A percentile compares a stretch with the other conserved stretches of the same genome.
These are phyloP conservation scores for Hoplodrina ambigua DNA, from an alignment of 2,888 invertebrate species.

Conservation along the genomic window DNA sequence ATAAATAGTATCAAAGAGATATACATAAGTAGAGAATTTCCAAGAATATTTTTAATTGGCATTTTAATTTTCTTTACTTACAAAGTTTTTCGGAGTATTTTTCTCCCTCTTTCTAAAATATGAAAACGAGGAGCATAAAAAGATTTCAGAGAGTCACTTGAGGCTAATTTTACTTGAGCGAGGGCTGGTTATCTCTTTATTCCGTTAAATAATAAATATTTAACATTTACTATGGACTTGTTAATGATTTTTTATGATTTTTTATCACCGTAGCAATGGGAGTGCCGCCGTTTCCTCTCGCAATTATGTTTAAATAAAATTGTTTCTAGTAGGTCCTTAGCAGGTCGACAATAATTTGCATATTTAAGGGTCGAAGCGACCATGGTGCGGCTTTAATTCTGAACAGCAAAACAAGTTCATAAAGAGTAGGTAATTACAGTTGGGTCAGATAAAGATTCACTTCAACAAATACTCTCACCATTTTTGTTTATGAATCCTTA, in stretches of 20 bases:
- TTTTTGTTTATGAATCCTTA: conserved; percentile 9
- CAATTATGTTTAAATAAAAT: conserved; percentile 23
- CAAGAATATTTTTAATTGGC: background rate
- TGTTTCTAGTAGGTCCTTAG: conserved; percentile 28
- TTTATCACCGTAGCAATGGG: conserved; percentile 6
- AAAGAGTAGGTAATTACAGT: conserved; percentile 8
- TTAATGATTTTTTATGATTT: conserved; percentile 23
- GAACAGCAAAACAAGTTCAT: conserved; percentile 2
- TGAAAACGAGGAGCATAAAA: background rate
- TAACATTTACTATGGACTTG: conserved; percentile 10
- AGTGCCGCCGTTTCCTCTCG: conserved; percentile 1
- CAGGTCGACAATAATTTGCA: conserved; percentile 32
- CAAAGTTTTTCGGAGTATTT: background rate
- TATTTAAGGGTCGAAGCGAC: conserved; percentile 15
- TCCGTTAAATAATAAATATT: conserved; percentile 14
- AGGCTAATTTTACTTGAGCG: background rate
- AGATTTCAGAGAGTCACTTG: background rate
- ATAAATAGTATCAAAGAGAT: background rate
- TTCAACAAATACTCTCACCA: conserved; percentile 7
- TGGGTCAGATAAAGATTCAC: conserved; percentile 2
- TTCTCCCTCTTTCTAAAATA: background rate
- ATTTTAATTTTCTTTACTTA: background rate
- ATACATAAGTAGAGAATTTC: background rate
- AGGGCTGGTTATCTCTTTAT: background rate
- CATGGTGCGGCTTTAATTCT: background rate